These are phyloP conservation scores for Chaetorhynchus papuensis DNA, from an alignment of 2,113 vertebrate genomes.

Conservation along the genomic window DNA sequence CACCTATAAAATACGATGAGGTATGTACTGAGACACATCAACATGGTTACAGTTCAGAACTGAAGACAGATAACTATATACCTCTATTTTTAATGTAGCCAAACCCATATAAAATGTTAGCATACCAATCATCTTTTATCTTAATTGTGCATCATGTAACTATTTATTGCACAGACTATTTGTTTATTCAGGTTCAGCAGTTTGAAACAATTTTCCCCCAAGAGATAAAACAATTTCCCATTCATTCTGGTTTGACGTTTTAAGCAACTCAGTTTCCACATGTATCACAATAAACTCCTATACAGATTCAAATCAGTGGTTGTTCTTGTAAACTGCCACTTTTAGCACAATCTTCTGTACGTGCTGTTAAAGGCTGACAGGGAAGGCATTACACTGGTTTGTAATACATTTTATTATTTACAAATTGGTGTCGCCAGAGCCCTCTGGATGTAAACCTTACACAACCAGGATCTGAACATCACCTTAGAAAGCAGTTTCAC, in stretches of 20 bases:
- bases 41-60: slow-evolving; percentile 32
- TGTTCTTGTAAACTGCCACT: neutral
- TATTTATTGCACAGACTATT: slow-evolving; percentile 32
- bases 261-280: neutral
- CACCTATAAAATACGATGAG: slow-evolving; percentile 77
- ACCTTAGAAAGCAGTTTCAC: neutral
- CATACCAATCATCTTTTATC: slow-evolving; percentile 37
- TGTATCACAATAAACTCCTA: neutral
- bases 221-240: slow-evolving; percentile 44
- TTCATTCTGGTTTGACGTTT: neutral
- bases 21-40: slow-evolving; percentile 34
- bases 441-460: neutral
- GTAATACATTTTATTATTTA: neutral
- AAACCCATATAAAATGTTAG: slow-evolving; percentile 32
- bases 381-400: neutral
- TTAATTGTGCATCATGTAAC: slow-evolving; percentile 38
- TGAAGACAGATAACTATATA: slow-evolving; percentile 20
- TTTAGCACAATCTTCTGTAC: neutral
- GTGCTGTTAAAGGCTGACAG: neutral
- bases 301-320: neutral
- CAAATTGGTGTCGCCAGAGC: neutral
- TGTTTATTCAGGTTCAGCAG: slow-evolving; percentile 45
- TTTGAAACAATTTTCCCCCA: slow-evolving; percentile 33
- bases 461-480: neutral
- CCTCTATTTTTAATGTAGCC: slow-evolving; percentile 12